Evolutionary conservation across 2,113 vertebrate species (phyloP).

Genomic region (Hassar affinis): DNA sequence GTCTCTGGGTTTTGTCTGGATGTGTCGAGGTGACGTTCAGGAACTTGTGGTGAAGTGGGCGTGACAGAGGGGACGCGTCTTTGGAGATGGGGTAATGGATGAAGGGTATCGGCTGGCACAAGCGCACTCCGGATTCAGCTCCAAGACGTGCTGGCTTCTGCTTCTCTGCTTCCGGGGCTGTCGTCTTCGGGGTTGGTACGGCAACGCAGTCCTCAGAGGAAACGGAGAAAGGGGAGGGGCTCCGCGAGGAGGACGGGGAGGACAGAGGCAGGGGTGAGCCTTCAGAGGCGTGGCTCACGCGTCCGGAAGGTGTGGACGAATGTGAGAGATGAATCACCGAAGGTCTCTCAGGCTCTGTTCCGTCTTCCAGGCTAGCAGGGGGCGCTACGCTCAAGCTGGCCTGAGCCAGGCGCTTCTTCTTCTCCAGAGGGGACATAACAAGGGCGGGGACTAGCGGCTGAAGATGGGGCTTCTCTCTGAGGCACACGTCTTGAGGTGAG

Average conservation of each 20-base stretch:
- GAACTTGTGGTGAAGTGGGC: slow-evolving; percentile 50
- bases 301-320: slow-evolving; percentile 59
- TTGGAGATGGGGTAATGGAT: slow-evolving; percentile 49
- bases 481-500: slow-evolving; percentile 58
- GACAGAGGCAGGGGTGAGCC: slow-evolving; percentile 70
- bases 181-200: slow-evolving; percentile 46
- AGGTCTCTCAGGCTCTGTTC: slow-evolving; percentile 64
- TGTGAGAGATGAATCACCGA: slow-evolving; percentile 69
- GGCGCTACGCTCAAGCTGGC: slow-evolving; percentile 70
- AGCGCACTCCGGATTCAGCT: slow-evolving; percentile 20
- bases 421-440: slow-evolving; percentile 91
- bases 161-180: slow-evolving; percentile 37
- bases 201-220: slow-evolving; percentile 70
- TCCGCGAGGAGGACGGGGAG: slow-evolving; percentile 68
- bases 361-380: slow-evolving; percentile 56
- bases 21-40: slow-evolving; percentile 35
- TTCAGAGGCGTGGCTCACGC: slow-evolving; percentile 65
- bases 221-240: slow-evolving; percentile 69
- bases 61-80: slow-evolving; percentile 37
- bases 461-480: slow-evolving; percentile 36
- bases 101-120: slow-evolving; percentile 51
- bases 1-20: slow-evolving; percentile 51
- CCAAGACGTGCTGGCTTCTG: slow-evolving; percentile 32
- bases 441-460: slow-evolving; percentile 61
- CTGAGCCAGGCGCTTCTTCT: slow-evolving; percentile 91